These are phyloP conservation scores for Centropus bengalensis DNA, from an alignment of 2,113 vertebrate species.

Conservation along the genomic window DNA sequence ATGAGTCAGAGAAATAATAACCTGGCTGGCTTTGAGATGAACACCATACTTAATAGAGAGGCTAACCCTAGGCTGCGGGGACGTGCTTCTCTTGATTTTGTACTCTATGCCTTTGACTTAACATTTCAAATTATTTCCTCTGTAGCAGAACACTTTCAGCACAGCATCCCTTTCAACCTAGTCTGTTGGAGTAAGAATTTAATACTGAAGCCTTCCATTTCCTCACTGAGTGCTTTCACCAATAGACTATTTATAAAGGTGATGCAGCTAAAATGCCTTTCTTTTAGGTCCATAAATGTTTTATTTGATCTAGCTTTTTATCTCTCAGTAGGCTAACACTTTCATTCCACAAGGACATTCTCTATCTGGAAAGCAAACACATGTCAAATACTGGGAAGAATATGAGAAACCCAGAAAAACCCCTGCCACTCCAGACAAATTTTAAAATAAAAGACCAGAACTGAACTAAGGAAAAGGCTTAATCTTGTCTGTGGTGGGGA, in stretches of 20 bases:
- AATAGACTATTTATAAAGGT: constrained; percentile 48
- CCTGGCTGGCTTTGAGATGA: background rate
- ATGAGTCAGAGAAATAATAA: background rate
- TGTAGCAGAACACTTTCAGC: background rate
- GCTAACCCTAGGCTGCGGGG: background rate
- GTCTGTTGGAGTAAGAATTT: constrained; percentile 36
- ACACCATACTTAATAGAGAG: background rate
- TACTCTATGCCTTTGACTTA: background rate
- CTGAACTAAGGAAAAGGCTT: background rate
- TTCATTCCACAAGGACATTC: constrained; percentile 37
- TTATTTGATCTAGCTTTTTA: constrained; percentile 53
- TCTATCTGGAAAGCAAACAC: constrained; percentile 30
- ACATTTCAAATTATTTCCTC: background rate
- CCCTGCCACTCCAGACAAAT: background rate
- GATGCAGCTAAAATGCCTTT: constrained; percentile 53
- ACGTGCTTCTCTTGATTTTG: background rate
- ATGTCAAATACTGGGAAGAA: constrained; percentile 4
- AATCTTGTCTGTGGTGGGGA: background rate
- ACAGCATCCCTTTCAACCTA: background rate
- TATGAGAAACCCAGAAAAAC: background rate
- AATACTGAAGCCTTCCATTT: constrained; percentile 58
- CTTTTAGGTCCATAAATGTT: constrained; percentile 56
- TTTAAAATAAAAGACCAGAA: background rate
- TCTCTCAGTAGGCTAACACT: constrained; percentile 27
- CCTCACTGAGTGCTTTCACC: constrained; percentile 42